Conservation (phyloP, 2,888 invertebrate genomes). For the Ferdinandea cuprea region DNA sequence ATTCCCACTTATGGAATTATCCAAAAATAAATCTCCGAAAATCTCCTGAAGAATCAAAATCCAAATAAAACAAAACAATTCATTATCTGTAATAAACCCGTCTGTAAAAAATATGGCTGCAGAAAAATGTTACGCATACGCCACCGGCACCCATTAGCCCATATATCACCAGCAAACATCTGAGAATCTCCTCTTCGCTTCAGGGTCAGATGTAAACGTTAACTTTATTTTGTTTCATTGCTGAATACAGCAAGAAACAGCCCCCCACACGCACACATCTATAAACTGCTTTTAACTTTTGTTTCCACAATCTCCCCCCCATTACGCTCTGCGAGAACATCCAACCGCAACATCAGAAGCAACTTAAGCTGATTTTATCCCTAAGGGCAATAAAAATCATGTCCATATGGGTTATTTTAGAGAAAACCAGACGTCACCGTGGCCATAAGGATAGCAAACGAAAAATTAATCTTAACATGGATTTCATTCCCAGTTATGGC, state of each 20-base stretch:
- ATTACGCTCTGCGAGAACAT: conserved; percentile 16
- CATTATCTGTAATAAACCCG: conserved; percentile 46
- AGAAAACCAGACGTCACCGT: conserved; percentile 27
- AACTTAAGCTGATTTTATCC: conserved; percentile 60
- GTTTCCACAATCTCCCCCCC: conserved; percentile 51
- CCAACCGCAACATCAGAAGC: conserved; percentile 33
- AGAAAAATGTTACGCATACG: conserved; percentile 57
- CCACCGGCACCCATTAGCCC: conserved; percentile 46
- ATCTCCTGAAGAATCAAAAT: too few species aligned
- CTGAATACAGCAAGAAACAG: neutral
- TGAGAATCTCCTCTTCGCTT: conserved; percentile 9
- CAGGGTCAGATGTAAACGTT: conserved; percentile 56
- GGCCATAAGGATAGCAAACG: conserved; percentile 52
- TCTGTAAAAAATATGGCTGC: neutral
- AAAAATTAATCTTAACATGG: conserved; percentile 71
- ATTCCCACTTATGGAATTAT: too few species aligned
- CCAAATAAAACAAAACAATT: neutral
- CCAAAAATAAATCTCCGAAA: too few species aligned
- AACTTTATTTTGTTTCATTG: conserved; percentile 39
- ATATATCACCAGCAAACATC: conserved; percentile 46
- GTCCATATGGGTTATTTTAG: conserved; percentile 60
- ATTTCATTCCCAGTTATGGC: conserved; percentile 25
- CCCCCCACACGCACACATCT: neutral
- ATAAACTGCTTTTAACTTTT: conserved; percentile 59
- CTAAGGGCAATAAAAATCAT: conserved; percentile 66